These are phyloP conservation scores for Campoletis raptor DNA, from an alignment of 2,888 invertebrate genomes.

Conservation along the genomic window DNA sequence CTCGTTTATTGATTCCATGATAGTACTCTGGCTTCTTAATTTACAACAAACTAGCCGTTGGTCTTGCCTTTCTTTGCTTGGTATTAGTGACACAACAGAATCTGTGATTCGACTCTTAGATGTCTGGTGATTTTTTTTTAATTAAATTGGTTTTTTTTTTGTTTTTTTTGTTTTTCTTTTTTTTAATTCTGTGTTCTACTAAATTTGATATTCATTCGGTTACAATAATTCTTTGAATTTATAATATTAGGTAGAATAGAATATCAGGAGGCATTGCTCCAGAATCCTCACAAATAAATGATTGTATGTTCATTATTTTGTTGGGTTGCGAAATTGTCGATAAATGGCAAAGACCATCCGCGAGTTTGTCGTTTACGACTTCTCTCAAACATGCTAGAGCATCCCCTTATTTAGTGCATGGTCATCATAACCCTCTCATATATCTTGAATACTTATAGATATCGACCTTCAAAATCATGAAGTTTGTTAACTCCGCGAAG, in stretches of 20 bases:
- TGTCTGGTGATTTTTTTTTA: too few relatives aligned
- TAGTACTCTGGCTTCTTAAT: not conserved
- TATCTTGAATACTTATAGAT: conserved; percentile 14
- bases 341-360: too few relatives aligned
- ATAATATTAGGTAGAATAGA: too few relatives aligned
- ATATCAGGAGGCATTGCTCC: too few relatives aligned
- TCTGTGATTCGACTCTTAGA: too few relatives aligned
- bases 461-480: conserved; percentile 37
- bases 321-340: too few relatives aligned
- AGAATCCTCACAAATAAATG: not conserved
- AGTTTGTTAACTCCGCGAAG: conserved; percentile 58
- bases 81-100: too few relatives aligned
- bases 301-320: too few relatives aligned
- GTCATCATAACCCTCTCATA: not conserved
- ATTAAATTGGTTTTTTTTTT: not conserved
- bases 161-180: too few relatives aligned
- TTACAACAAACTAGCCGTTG: not conserved
- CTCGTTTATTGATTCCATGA: not conserved
- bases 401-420: not conserved
- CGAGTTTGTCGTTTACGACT: not conserved
- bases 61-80: too few relatives aligned
- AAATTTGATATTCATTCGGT: not conserved
- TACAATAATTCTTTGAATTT: too few relatives aligned
- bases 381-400: too few relatives aligned
- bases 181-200: not conserved